phyloP scores from a whole-genome alignment of 2,797 vertebrate species.

The Sandelia bainsii region DNA sequence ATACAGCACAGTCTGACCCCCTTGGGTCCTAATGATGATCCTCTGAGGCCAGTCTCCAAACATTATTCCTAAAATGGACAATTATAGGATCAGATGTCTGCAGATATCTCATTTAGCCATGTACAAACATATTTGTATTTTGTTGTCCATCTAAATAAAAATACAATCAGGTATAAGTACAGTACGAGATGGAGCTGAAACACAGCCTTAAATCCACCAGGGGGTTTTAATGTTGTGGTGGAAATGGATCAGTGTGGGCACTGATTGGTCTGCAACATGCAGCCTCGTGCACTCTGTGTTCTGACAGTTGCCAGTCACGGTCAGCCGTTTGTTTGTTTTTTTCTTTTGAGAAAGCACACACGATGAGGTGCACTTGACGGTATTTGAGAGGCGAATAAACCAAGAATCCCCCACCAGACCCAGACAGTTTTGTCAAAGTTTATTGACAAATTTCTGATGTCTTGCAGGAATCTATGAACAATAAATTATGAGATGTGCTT shows the following conservation, averaged over 20 bases:
- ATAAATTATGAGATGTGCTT: background rate
- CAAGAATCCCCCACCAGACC: background rate
- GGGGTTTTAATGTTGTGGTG: too few species aligned
- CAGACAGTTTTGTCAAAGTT: constrained; percentile 4
- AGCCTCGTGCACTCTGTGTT: too few species aligned
- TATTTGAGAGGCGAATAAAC: background rate
- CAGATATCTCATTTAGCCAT: background rate
- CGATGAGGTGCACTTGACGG: too few species aligned
- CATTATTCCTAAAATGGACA: constrained; percentile 9
- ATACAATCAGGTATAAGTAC: too few species aligned
- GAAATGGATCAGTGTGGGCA: too few species aligned
- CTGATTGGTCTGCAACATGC: too few species aligned
- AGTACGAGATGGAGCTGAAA: background rate
- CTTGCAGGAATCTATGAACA: background rate
- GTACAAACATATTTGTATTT: background rate
- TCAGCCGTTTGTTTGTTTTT: too few species aligned
- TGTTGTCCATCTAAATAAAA: background rate
- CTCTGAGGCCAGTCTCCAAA: constrained; percentile 19
- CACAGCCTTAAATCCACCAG: too few species aligned
- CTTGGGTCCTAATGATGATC: constrained; percentile 38
- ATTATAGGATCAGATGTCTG: constrained; percentile 34
- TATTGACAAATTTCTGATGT: background rate
- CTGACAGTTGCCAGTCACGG: too few species aligned
- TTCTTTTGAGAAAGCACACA: too few species aligned
- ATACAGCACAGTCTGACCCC: constrained; percentile 17